Conservation (phyloP, 2,797 vertebrate genomes). For the Mus minutoides region DNA sequence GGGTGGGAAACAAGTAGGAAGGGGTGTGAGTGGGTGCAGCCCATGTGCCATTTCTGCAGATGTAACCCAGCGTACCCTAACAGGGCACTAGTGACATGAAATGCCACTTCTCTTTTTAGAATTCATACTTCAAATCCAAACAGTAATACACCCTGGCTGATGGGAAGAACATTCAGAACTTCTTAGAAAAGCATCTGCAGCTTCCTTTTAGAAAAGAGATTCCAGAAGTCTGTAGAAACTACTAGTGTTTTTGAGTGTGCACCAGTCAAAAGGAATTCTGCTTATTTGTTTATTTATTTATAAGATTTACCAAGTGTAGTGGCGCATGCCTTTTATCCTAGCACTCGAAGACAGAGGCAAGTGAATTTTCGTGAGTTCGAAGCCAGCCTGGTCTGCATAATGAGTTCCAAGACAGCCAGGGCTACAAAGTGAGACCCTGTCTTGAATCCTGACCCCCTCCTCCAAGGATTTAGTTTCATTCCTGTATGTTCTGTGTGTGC, state of each 20-base stretch:
- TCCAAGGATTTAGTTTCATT: not conserved
- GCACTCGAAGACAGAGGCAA: not conserved
- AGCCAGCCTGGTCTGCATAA: not conserved
- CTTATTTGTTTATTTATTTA: not conserved
- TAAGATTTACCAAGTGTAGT: not conserved
- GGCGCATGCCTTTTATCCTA: not conserved
- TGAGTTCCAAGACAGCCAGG: not conserved
- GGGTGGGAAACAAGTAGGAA: not conserved
- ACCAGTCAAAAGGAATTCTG: not conserved
- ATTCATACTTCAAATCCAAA: slow-evolving; percentile 13
- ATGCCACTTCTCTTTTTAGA: not conserved
- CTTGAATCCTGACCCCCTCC: not conserved
- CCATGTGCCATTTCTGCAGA: not conserved
- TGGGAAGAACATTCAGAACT: not conserved
- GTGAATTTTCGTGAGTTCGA: not conserved
- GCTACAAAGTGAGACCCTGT: not conserved
- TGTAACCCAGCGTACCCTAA: not conserved
- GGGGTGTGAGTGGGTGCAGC: not conserved
- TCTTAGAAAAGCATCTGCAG: not conserved
- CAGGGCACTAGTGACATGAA: not conserved
- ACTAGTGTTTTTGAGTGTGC: not conserved
- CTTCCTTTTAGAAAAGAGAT: slow-evolving; percentile 54
- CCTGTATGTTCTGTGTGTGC: not conserved
- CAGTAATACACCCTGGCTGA: not conserved
- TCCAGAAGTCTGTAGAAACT: slow-evolving; percentile 20